Conservation (phyloP, 2,888 invertebrate species). For the Agrilus mali region DNA sequence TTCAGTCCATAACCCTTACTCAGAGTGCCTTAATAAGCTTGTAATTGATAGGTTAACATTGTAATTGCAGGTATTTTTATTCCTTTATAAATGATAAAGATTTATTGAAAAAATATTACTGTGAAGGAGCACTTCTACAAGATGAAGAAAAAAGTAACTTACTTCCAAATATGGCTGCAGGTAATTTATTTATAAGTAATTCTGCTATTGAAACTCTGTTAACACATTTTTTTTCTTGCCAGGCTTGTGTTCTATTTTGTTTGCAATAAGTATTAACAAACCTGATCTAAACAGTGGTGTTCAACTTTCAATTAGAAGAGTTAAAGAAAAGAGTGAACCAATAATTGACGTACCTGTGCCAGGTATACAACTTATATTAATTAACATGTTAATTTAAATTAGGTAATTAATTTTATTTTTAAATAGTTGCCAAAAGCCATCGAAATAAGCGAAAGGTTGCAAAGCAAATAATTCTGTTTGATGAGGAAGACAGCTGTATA, state of each 20-base stretch:
- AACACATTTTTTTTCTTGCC: constrained; percentile 12
- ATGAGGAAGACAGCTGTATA: constrained; percentile 41
- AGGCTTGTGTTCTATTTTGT: constrained; percentile 81
- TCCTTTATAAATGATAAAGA: constrained; percentile 55
- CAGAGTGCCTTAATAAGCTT: too few species aligned
- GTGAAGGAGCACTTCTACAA: constrained; percentile 72
- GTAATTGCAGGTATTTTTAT: constrained; percentile 50
- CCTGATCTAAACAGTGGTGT: constrained; percentile 55
- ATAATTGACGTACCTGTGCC: constrained; percentile 58
- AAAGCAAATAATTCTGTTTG: constrained; percentile 56
- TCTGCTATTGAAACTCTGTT: not conserved
- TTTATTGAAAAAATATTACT: constrained; percentile 60
- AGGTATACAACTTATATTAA: constrained; percentile 26
- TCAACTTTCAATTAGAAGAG: constrained; percentile 16
- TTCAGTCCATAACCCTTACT: not conserved
- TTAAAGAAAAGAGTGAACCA: constrained; percentile 42
- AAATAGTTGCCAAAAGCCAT: constrained; percentile 1
- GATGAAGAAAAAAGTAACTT: constrained; percentile 67
- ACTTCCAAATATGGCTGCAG: constrained; percentile 77
- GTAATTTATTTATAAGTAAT: constrained; percentile 33
- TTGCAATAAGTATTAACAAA: constrained; percentile 86
- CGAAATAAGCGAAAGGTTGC: constrained; percentile 41
- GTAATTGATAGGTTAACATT: not conserved
- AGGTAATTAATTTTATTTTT: constrained; percentile 1
- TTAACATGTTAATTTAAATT: not conserved